Evolutionary conservation across 2,888 invertebrate species (phyloP).

Genomic region (Ligdia adustata): DNA sequence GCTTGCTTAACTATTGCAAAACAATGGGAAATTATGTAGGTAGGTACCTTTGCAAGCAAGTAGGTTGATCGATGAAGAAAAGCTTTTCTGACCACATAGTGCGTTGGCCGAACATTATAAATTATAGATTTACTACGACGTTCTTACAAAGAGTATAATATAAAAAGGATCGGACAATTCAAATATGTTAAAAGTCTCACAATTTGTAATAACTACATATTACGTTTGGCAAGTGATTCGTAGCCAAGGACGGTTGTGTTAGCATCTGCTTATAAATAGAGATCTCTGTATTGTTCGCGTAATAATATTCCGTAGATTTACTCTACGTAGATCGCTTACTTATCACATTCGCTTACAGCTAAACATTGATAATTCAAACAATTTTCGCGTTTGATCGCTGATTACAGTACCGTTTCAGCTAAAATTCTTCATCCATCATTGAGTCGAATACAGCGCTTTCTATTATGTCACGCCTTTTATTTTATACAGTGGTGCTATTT

Average conservation of each 20-base stretch:
- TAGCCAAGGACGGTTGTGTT: slow-evolving; percentile 19
- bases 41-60: too few relatives aligned
- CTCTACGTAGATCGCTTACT: not conserved
- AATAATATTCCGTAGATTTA: slow-evolving; percentile 16
- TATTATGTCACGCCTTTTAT: slow-evolving; percentile 61
- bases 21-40: too few relatives aligned
- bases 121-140: too few relatives aligned
- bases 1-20: too few relatives aligned
- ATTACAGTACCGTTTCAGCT: too few relatives aligned
- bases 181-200: not conserved
- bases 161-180: too few relatives aligned
- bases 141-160: too few relatives aligned
- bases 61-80: too few relatives aligned
- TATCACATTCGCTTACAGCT: slow-evolving; percentile 10
- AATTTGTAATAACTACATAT: slow-evolving; percentile 8
- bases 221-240: slow-evolving; percentile 21
- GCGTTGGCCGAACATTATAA: too few relatives aligned
- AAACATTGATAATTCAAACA: slow-evolving; percentile 18
- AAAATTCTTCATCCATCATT: too few relatives aligned
- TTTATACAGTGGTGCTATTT: slow-evolving; percentile 63
- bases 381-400: too few relatives aligned
- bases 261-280: slow-evolving; percentile 28
- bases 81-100: too few relatives aligned
- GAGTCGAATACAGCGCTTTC: slow-evolving; percentile 16
- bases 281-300: slow-evolving; percentile 20